A percentile compares a stretch with the other conserved stretches of the same genome.
These are phyloP conservation scores for Eremophila alpestris DNA, from an alignment of 2,797 vertebrate genomes.

Conservation along the genomic window DNA sequence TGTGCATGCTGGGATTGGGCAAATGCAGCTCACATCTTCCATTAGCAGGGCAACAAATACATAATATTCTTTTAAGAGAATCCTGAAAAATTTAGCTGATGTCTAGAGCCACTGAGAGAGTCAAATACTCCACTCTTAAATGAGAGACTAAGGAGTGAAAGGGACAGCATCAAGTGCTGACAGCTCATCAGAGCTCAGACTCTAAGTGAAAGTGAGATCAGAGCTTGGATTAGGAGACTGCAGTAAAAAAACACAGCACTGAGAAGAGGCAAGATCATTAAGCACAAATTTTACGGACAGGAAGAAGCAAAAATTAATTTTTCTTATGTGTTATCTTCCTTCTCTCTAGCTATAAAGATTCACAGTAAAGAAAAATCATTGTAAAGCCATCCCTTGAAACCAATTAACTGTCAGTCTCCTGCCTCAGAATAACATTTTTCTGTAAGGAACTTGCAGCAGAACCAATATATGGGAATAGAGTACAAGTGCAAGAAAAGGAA, in stretches of 20 bases:
- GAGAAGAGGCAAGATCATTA: background rate
- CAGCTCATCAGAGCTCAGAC: background rate
- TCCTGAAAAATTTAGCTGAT: background rate
- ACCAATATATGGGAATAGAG: background rate
- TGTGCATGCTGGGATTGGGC: background rate
- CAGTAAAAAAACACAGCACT: background rate
- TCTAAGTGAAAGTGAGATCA: background rate
- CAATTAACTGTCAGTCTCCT: background rate
- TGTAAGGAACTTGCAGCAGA: background rate
- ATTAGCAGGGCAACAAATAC: slow-evolving; percentile 7
- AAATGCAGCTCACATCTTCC: slow-evolving; percentile 25
- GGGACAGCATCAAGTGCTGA: background rate
- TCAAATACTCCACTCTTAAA: background rate
- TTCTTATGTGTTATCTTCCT: background rate
- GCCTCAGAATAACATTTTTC: background rate
- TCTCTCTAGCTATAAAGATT: background rate
- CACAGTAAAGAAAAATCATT: background rate
- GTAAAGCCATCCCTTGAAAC: background rate
- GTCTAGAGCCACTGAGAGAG: background rate
- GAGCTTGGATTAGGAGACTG: background rate
- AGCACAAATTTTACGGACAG: background rate
- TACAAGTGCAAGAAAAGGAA: background rate
- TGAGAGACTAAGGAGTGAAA: background rate
- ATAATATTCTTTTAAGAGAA: background rate
- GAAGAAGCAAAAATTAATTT: background rate